Conservation (phyloP, 37 sponge, comb jelly and placozoan genomes). For the Eunapius fragilis region DNA sequence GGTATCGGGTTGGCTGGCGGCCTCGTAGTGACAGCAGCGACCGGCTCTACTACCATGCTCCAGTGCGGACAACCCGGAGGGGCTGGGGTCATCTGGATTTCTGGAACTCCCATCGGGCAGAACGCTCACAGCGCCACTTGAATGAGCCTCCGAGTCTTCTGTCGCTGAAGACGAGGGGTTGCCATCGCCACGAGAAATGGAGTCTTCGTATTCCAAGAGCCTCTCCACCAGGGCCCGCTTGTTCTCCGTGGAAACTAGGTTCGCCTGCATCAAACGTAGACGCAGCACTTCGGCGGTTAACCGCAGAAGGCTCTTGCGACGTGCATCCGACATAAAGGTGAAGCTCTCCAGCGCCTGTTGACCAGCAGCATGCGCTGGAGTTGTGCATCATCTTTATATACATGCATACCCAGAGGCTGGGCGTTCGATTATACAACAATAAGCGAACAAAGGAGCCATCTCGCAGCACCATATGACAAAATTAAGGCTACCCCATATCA, state of each 20-base stretch:
- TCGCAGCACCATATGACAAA: not conserved
- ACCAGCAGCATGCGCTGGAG: not conserved
- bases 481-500: not conserved
- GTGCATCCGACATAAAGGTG: slow-evolving; percentile 3
- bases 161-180: not conserved
- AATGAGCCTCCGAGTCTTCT: not conserved
- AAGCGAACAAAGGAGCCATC: not conserved
- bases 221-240: not conserved
- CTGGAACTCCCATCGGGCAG: too few relatives aligned
- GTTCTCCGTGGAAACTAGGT: not conserved
- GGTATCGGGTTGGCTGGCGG: too few relatives aligned
- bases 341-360: slow-evolving; percentile 13
- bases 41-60: too few relatives aligned
- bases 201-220: not conserved
- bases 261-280: not conserved
- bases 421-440: not conserved
- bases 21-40: too few relatives aligned
- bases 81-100: too few relatives aligned
- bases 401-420: not conserved
- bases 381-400: not conserved
- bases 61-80: too few relatives aligned
- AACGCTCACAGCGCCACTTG: too few relatives aligned
- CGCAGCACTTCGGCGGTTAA: not conserved
- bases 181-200: not conserved
- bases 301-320: not conserved